These are phyloP conservation scores for Cyclophora punctaria DNA, from an alignment of 2,888 invertebrate genomes.

Conservation along the genomic window DNA sequence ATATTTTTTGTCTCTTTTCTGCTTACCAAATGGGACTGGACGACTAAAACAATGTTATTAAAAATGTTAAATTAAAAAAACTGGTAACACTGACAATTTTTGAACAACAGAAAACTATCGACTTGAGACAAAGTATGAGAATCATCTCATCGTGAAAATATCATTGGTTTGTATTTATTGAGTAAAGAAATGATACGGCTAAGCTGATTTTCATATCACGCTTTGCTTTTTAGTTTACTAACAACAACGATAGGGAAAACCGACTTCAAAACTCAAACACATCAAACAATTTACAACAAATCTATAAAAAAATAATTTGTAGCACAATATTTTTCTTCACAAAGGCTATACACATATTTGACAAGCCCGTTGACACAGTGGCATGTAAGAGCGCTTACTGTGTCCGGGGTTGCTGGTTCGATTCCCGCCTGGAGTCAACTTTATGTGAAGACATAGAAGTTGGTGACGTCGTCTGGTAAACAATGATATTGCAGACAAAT, in stretches of 20 bases:
- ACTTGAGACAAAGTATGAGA: conserved; percentile 97
- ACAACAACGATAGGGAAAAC: conserved; percentile 18
- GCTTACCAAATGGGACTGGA: conserved; percentile 70
- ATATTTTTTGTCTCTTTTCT: conserved; percentile 67
- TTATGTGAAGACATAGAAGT: no score
- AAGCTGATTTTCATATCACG: conserved; percentile 46
- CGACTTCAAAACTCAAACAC: neutral
- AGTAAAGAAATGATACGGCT: conserved; percentile 28
- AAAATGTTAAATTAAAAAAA: conserved; percentile 23
- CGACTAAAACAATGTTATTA: conserved; percentile 31
- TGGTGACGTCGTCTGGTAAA: no score
- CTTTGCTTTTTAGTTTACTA: conserved; percentile 46
- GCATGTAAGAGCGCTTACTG: no score
- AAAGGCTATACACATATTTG: no score
- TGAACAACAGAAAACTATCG: conserved; percentile 93
- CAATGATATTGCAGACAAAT: no score
- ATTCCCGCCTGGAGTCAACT: no score
- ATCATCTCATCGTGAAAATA: conserved; percentile 97
- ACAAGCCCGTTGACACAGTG: no score
- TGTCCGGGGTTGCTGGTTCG: no score
- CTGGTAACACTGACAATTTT: conserved; percentile 26
- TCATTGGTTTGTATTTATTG: conserved; percentile 86
- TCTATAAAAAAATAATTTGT: no score
- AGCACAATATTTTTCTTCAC: no score
- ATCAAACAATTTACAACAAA: no score